phyloP scores from a whole-genome alignment of 2,888 invertebrate species.

The Drosophila anomelani region DNA sequence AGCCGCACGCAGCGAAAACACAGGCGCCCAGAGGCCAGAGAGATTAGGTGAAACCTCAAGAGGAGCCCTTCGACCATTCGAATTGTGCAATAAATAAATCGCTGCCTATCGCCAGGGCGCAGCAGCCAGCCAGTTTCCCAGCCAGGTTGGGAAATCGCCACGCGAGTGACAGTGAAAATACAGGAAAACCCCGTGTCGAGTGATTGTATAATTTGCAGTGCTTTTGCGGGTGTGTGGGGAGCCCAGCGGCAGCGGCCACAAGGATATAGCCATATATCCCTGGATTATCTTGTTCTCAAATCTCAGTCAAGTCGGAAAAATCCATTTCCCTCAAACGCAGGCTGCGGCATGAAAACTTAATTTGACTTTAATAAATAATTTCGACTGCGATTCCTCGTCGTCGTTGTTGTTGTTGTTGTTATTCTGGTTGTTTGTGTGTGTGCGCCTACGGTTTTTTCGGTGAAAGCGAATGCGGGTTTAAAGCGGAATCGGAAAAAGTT shows the following conservation, averaged over 20 bases:
- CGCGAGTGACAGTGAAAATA: slow-evolving; percentile 58
- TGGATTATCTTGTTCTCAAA: slow-evolving; percentile 18
- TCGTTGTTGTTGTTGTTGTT: slow-evolving; percentile 35
- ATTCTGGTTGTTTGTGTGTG: slow-evolving; percentile 10
- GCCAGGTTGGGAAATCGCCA: slow-evolving; percentile 11
- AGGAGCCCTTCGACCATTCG: slow-evolving; percentile 7
- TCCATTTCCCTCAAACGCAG: slow-evolving; percentile 10
- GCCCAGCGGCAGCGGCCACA: slow-evolving; percentile 69
- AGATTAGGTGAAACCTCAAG: slow-evolving; percentile 11
- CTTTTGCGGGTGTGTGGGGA: slow-evolving; percentile 41
- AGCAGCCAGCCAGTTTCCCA: slow-evolving; percentile 29
- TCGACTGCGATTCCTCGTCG: slow-evolving; percentile 35
- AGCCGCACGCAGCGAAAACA: slow-evolving; percentile 75
- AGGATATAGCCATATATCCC: slow-evolving; percentile 14
- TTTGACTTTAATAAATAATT: slow-evolving; percentile 38
- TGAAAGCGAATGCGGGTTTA: slow-evolving; percentile 65
- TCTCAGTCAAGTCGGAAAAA: slow-evolving; percentile 13
- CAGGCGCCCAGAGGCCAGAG: slow-evolving; percentile 32
- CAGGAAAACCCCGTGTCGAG: slow-evolving; percentile 3
- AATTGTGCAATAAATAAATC: slow-evolving; percentile 63
- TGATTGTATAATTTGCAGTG: slow-evolving; percentile 70
- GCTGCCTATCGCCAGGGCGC: slow-evolving; percentile 43
- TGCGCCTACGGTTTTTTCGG: slow-evolving; percentile 51
- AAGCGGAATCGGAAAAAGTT: slow-evolving; percentile 62
- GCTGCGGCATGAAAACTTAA: slow-evolving; percentile 22